These are phyloP conservation scores for Lepus timidus DNA, from an alignment of 2,113 vertebrate genomes.

Conservation along the genomic window DNA sequence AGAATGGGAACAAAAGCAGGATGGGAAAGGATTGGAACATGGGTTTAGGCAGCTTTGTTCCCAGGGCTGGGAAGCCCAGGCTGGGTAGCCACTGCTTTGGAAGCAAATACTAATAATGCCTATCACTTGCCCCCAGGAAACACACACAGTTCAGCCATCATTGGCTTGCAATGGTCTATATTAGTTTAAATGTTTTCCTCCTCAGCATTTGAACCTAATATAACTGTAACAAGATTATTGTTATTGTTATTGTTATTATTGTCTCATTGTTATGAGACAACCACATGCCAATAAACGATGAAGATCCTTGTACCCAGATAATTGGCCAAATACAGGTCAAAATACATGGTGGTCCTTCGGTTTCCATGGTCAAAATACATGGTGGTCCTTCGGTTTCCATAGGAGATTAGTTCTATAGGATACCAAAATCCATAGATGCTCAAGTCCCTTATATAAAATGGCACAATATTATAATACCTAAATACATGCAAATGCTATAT, in stretches of 20 bases:
- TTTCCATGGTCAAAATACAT: not conserved
- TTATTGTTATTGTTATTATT: too few species aligned
- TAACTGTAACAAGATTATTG: not conserved
- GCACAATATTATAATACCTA: not conserved
- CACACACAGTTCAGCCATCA: not conserved
- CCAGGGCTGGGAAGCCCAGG: too few species aligned
- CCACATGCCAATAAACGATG: not conserved
- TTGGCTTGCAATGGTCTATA: not conserved
- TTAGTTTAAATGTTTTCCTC: not conserved
- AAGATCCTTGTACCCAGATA: not conserved
- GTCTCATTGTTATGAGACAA: not conserved
- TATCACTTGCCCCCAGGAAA: not conserved
- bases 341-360: too few species aligned
- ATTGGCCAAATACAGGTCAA: not conserved
- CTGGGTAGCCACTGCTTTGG: not conserved
- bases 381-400: not conserved
- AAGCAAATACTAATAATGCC: not conserved
- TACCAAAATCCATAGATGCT: too few species aligned
- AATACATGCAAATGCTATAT: not conserved
- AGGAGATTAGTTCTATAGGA: not conserved
- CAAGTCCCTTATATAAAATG: not conserved
- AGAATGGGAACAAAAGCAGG: not conserved
- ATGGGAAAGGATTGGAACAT: not conserved
- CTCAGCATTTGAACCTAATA: not conserved
- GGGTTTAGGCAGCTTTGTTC: not conserved